Conservation (phyloP, 2,797 vertebrate genomes). For the Amblyopsis hoosieri region DNA sequence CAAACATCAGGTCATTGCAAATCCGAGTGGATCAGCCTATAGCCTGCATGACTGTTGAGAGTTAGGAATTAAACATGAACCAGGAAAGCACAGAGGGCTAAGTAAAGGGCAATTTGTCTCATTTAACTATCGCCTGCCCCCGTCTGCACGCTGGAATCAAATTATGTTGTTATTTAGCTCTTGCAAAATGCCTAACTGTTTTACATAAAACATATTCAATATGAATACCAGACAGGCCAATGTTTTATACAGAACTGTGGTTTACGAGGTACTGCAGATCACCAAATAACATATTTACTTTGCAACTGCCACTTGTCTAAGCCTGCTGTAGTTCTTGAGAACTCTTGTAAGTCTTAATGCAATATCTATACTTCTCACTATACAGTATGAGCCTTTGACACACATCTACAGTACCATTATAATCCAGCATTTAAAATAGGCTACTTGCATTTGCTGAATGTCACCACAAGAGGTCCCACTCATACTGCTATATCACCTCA, state of each 20-base stretch:
- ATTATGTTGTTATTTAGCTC: constrained; percentile 53
- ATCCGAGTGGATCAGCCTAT: constrained; percentile 46
- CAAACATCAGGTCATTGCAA: constrained; percentile 60
- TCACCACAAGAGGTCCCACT: constrained; percentile 58
- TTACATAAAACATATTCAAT: constrained; percentile 47
- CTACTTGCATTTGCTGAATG: constrained; percentile 8
- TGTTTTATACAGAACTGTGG: constrained; percentile 6
- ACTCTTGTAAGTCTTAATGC: background rate
- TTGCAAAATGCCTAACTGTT: constrained; percentile 34
- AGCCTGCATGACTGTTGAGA: constrained; percentile 48
- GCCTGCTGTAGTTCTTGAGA: background rate
- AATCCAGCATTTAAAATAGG: background rate
- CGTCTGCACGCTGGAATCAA: constrained; percentile 41
- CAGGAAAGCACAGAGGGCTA: constrained; percentile 47
- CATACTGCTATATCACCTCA: background rate
- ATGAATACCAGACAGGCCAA: constrained; percentile 26
- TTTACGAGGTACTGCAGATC: constrained; percentile 4
- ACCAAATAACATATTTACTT: background rate
- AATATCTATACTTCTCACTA: background rate
- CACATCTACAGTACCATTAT: background rate
- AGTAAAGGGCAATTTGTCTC: constrained; percentile 68
- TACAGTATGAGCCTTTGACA: constrained; percentile 1
- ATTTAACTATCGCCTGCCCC: constrained; percentile 60
- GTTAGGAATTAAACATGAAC: constrained; percentile 62
- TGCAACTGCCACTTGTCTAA: background rate